Base-by-base conservation (phyloP, 2,797 vertebrate species). In the Hybognathus amarus region DNA sequence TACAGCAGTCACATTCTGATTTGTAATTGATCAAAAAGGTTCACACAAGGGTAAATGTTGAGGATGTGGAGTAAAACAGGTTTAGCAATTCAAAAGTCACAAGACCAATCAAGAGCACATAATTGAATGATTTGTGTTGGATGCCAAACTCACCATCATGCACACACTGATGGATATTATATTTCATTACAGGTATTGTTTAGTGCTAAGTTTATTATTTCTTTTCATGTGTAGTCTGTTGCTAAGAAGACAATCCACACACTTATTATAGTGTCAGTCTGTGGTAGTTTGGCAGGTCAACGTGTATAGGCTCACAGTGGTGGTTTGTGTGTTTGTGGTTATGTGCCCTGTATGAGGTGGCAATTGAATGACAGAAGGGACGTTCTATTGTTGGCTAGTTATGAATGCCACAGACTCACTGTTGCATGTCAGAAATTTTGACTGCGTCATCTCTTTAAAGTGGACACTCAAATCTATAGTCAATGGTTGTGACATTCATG, bases 311-410 rank as follows among this genome's bases (percentile, higher is more conserved):
- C 24, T 54, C 11, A 54, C 8, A 0, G 27, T 68, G 15, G 7
- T 69, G 10, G 56, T 64, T 50, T 81, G 20, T 59, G 59, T 52
- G 56, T 52, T 7, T 79, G 52, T 47, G 30, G 33, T 80, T 45
- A 13, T 54, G 61, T 69, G 40, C 63, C 42, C 15, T 15, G 18
- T 40, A 22, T 56, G 24, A 71, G 38, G 42, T 68, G 47, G 15
- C 40, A 74, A n/a, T 68, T 83, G 71, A 67, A 63, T 17, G 40
- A 73, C 24, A 18, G 77, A 83, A 82, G 85, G 40, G 76, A 79
- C 76, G n/a, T 77, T 79, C 87, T 87, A 85, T 88, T 87, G 80
- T 88, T 87, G 85, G 83, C 50, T 47, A 20, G 18, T 50, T 40
- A 27, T 64, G 56, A 80, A 59, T 80, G 74, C 47, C 27, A 61